Percentiles rank a stretch among this genome's conserved stretches.
Evolutionary conservation across 2,797 vertebrate species (phyloP).

Genomic region (Myioborus miniatus): DNA sequence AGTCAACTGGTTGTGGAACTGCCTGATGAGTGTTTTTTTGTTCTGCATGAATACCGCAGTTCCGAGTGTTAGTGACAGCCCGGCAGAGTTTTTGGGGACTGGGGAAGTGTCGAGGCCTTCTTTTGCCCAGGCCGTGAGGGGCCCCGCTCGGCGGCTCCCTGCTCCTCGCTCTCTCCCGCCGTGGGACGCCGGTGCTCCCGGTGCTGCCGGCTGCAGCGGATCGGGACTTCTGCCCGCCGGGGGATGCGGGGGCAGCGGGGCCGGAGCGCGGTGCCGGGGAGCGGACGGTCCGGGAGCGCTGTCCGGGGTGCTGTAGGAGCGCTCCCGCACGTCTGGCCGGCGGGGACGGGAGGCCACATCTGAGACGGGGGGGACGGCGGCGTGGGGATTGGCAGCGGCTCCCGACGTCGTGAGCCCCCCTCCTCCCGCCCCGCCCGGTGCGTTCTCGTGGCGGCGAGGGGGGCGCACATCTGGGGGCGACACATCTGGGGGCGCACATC

Average conservation of each 20-base stretch:
- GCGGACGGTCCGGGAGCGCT: not conserved
- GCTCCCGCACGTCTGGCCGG: not conserved
- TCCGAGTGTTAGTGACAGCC: rapidly evolving
- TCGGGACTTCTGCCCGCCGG: not conserved
- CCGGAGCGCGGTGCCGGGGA: not conserved
- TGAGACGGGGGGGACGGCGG: not conserved
- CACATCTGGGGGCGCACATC: not conserved
- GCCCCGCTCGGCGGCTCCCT: not conserved
- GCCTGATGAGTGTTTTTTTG: not conserved
- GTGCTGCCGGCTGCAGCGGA: not conserved
- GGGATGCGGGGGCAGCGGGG: not conserved
- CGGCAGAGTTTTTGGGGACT: rapidly evolving
- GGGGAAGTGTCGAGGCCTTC: not conserved
- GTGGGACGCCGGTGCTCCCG: not conserved
- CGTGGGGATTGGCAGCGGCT: not conserved
- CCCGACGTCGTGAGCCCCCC: not conserved
- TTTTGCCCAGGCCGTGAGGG: not conserved
- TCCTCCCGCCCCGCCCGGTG: not conserved
- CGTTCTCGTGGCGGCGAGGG: not conserved
- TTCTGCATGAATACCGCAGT: not conserved
- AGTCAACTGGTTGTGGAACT: not conserved
- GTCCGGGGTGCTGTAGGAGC: not conserved
- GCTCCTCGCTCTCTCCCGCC: not conserved
- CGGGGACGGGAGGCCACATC: not conserved
- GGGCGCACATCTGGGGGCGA: not conserved